phyloP scores from a whole-genome alignment of 2,888 invertebrate genomes.

The Quadroppia sp. region DNA sequence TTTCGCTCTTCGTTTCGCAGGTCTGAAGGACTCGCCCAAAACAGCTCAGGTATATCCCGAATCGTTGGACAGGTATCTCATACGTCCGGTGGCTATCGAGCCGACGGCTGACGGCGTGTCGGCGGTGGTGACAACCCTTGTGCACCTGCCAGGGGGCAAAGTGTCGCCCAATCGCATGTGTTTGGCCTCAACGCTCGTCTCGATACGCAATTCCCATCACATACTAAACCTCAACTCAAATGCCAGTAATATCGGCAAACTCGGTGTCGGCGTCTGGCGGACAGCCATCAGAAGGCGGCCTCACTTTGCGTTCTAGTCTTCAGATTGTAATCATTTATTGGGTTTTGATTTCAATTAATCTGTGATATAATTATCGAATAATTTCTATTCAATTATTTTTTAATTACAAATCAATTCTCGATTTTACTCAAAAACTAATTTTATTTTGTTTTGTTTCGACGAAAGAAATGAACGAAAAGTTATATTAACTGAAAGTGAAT shows the following conservation, averaged over 20 bases:
- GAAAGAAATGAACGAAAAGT: no score
- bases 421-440: no score
- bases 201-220: conserved; percentile 41
- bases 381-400: neutral
- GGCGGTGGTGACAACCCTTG: conserved; percentile 85
- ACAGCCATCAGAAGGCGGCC: conserved; percentile 24
- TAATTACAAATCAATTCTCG: neutral
- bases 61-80: conserved; percentile 5
- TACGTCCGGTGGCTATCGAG: conserved; percentile 75
- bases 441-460: no score
- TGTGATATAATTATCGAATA: neutral
- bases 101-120: conserved; percentile 82
- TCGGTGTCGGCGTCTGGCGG: conserved; percentile 17
- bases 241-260: conserved; percentile 4
- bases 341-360: neutral
- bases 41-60: conserved; percentile 9
- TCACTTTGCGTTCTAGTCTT: conserved; percentile 29
- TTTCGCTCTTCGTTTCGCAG: no score
- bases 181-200: conserved; percentile 54
- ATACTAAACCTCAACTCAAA: conserved; percentile 16
- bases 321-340: neutral
- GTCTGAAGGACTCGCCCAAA: conserved; percentile 41
- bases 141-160: conserved; percentile 79
- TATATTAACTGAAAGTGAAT: no score
- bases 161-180: conserved; percentile 57